These are phyloP conservation scores for Artibeus jamaicensis DNA, from an alignment of 2,797 vertebrate species.

Conservation along the genomic window DNA sequence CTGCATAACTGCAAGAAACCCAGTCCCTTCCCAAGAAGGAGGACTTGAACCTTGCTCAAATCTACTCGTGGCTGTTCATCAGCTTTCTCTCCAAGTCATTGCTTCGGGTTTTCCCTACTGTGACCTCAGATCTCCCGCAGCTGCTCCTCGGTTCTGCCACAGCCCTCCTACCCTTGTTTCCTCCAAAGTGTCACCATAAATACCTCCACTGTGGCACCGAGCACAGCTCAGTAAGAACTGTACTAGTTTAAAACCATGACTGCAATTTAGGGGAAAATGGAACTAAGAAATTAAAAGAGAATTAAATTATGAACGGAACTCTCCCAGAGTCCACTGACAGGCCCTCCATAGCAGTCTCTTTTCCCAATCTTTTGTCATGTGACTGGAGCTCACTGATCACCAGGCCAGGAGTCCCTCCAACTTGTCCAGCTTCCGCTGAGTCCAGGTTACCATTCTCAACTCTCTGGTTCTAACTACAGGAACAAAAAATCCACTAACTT, in stretches of 20 bases:
- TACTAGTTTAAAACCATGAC: neutral
- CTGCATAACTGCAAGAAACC: neutral
- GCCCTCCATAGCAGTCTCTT: neutral
- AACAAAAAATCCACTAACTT: neutral
- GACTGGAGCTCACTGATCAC: neutral
- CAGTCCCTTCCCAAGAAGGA: neutral
- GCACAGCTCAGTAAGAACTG: neutral
- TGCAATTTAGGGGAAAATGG: neutral
- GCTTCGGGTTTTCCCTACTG: neutral
- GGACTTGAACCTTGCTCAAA: neutral
- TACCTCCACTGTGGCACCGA: neutral
- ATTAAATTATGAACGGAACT: neutral
- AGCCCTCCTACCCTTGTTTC: neutral
- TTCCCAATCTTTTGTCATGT: neutral
- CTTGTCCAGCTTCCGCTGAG: neutral
- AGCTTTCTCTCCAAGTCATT: neutral
- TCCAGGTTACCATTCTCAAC: neutral
- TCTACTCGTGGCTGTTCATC: neutral
- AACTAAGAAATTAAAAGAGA: neutral
- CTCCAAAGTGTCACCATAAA: neutral
- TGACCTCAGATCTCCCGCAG: neutral
- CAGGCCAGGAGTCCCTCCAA: neutral
- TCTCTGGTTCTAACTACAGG: neutral
- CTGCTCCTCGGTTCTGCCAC: neutral
- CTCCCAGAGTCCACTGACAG: neutral